A percentile compares a stretch with the other conserved stretches of the same genome.
phyloP scores from a whole-genome alignment of 2,113 vertebrate genomes.

The Sitta europaea region DNA sequence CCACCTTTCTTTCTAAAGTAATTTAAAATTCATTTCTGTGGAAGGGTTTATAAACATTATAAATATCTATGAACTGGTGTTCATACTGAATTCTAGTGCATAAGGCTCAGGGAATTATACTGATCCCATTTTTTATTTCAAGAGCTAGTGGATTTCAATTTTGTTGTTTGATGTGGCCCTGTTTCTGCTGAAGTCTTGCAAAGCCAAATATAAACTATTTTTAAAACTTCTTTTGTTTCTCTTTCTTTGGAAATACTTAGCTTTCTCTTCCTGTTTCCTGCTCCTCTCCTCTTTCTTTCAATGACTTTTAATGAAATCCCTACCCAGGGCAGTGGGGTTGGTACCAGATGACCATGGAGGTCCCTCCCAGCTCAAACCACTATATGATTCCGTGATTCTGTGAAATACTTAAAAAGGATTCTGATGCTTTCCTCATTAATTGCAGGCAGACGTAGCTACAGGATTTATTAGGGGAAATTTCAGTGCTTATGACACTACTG shows the following conservation, averaged over 20 bases:
- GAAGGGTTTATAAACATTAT: neutral
- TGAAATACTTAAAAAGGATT: neutral
- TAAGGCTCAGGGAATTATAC: neutral
- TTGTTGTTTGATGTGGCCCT: neutral
- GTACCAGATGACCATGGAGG: neutral
- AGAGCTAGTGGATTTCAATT: neutral
- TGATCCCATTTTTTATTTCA: neutral
- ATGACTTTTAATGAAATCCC: neutral
- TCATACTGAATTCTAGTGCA: neutral
- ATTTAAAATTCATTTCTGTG: neutral
- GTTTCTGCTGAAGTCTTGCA: neutral
- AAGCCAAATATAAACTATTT: neutral
- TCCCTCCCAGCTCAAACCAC: neutral
- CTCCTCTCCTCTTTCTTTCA: neutral
- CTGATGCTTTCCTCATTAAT: neutral
- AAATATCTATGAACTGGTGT: neutral
- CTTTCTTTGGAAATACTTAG: neutral
- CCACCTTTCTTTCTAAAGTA: neutral
- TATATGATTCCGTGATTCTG: neutral
- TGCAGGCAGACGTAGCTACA: neutral
- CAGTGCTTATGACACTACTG: neutral
- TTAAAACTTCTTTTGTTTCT: neutral
- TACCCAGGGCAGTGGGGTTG: too few species aligned
- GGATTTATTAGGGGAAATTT: neutral
- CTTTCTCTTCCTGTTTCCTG: fast-evolving